Conservation (phyloP, 2,888 invertebrate species). For the Mesorhabditis sp. region DNA sequence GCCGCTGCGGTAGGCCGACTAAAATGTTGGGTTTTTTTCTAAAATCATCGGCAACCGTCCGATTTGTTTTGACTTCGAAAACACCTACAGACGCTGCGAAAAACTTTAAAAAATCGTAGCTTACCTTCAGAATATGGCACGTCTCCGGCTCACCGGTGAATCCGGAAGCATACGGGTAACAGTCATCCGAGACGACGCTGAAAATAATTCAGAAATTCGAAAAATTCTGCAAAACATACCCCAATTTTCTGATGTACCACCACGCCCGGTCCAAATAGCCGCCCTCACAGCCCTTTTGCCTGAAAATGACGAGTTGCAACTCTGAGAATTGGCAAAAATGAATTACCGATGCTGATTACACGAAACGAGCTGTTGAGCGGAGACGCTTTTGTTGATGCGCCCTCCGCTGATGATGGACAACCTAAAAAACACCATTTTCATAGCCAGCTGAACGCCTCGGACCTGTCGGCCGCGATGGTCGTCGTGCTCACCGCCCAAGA, state of each 20-base stretch:
- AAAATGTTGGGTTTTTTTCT: too few species aligned
- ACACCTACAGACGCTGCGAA: neutral
- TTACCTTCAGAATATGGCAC: slow-evolving; percentile 67
- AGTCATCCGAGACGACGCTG: slow-evolving; percentile 79
- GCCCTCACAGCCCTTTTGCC: slow-evolving; percentile 78
- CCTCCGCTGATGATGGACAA: slow-evolving; percentile 80
- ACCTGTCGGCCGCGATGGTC: slow-evolving; percentile 56
- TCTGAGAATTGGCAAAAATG: too few species aligned
- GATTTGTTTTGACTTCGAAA: neutral
- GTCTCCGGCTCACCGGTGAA: slow-evolving; percentile 64
- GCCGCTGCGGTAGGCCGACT: slow-evolving; percentile 15
- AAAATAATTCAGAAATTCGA: slow-evolving; percentile 26
- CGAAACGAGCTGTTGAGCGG: slow-evolving; percentile 80
- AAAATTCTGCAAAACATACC: slow-evolving; percentile 58
- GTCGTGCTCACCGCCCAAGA: slow-evolving; percentile 83
- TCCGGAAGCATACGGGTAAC: slow-evolving; percentile 74
- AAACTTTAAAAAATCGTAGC: slow-evolving; percentile 13
- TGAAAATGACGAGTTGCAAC: slow-evolving; percentile 33
- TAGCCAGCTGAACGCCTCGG: neutral
- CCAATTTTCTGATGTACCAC: slow-evolving; percentile 76
- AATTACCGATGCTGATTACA: slow-evolving; percentile 69
- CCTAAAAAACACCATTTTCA: slow-evolving; percentile 16
- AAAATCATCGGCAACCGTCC: neutral
- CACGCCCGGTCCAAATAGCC: slow-evolving; percentile 87
- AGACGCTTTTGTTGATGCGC: slow-evolving; percentile 70